Base-by-base conservation (phyloP, 2,113 vertebrate genomes). In the Aphyosemion australe region DNA sequence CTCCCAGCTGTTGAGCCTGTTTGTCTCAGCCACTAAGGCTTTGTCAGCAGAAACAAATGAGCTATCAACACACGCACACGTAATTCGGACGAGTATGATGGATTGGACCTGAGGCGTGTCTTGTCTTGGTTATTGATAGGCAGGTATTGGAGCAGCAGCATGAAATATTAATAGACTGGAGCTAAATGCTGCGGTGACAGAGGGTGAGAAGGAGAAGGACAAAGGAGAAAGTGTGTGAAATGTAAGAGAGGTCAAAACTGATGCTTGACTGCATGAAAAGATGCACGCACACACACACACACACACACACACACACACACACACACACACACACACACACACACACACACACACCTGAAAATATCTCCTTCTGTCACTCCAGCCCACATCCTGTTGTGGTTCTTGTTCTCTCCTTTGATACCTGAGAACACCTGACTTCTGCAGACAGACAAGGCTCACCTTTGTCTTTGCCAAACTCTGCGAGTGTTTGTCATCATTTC, bases 31-130 rank as follows among this genome's bases (percentile, higher is more conserved):
- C 50, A 57, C 64, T 1, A 12, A 21, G 60, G 76, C 78, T 73
- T 83, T 68, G 80, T 87, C 88, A 87, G 84, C 87, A 87, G 74
- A 83, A 90, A 79, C 74, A 83, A 87, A 87, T 68, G 52, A 87
- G 76, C 76, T 71, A 80, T 84, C 55, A 69, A 67, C 74, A 61
- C 58, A 50, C n/a, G n/a, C 58, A 14, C 39, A 53, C 56, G 70
- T 52, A 73, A 37, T 57, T 52, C 19, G 45, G 53, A 54, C 72
- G 76, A 88, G 62, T 53, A 72, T 88, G 84, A 88, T 84, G 69
- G 82, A 90, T 88, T 80, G 80, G 76, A 76, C 73, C 78, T 73
- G 68, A 63, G 79, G 48, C 79, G 64, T 63, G 72, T 83, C 72
- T 77, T 68, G 72, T 80, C 82, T 78, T 3, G 2, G 61, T 60